A percentile compares a stretch with the other conserved stretches of the same genome.
Evolutionary conservation across 2,113 vertebrate genomes (phyloP).

Genomic region (Oxygymnocypris stewartii): DNA sequence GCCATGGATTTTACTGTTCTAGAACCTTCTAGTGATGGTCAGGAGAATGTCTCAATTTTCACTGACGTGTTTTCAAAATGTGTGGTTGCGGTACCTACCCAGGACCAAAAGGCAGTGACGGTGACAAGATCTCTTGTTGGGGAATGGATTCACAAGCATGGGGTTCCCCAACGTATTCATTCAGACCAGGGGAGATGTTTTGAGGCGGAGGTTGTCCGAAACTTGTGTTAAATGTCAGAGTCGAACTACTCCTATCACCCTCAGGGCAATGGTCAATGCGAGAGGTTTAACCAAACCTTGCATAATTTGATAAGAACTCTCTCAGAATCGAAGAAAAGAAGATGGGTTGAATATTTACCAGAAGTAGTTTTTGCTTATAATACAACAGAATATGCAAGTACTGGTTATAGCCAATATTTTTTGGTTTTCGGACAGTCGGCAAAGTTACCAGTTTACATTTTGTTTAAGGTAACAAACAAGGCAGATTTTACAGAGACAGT

Average conservation of each 20-base stretch:
- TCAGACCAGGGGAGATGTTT: background rate
- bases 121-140: too few relatives aligned
- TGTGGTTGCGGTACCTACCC: too few relatives aligned
- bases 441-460: background rate
- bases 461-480: too few relatives aligned
- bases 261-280: background rate
- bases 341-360: background rate
- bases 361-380: background rate
- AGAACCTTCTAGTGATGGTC: too few relatives aligned
- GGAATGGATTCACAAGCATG: background rate
- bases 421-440: background rate
- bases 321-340: background rate
- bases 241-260: background rate
- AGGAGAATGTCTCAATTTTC: too few relatives aligned
- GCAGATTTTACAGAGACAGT: background rate
- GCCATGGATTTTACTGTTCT: too few relatives aligned
- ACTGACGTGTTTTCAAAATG: too few relatives aligned
- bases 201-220: background rate
- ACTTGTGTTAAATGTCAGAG: background rate
- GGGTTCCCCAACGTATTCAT: background rate
- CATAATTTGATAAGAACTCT: background rate
- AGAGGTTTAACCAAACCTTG: background rate
- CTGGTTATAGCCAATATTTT: constrained; percentile 1
- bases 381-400: constrained; percentile 3
- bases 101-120: too few relatives aligned